Percentiles rank a stretch among this genome's conserved stretches.
phyloP scores from a whole-genome alignment of 1,140 invertebrate genomes.

The Trypoxylus dichotomus region DNA sequence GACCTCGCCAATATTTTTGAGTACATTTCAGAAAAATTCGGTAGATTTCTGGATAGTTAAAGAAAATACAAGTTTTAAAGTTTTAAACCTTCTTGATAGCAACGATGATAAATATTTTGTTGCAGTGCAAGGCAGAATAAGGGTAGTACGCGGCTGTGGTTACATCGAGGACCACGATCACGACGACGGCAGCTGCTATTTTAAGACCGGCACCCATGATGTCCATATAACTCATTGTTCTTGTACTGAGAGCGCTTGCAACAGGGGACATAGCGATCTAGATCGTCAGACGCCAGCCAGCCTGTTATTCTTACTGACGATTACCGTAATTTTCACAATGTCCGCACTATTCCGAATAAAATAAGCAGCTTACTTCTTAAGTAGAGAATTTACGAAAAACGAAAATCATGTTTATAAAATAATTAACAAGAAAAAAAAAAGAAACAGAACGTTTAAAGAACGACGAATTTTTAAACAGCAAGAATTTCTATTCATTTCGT shows the following conservation, averaged over 20 bases:
- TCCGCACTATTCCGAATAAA: conserved; percentile 21
- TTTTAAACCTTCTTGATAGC: no score
- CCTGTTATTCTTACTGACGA: no score
- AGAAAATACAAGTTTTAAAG: no score
- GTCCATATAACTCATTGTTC: conserved; percentile 73
- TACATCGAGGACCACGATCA: conserved; percentile 68
- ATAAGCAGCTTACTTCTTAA: conserved; percentile 18
- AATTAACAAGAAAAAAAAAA: not conserved
- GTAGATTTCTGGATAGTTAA: no score
- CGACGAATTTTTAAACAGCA: not conserved
- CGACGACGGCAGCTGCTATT: conserved; percentile 64
- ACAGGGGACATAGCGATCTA: conserved; percentile 47
- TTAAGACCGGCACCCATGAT: conserved; percentile 72
- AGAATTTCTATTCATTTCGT: not conserved
- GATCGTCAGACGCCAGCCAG: not conserved
- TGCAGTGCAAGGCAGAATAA: conserved; percentile 72
- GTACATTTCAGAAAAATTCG: no score
- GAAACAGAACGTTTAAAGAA: not conserved
- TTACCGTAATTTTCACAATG: not conserved
- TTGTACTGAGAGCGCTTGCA: conserved; percentile 74
- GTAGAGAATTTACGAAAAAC: not conserved
- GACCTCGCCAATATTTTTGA: no score
- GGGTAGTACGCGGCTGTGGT: conserved; percentile 75
- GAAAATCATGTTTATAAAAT: not conserved
- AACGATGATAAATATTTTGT: conserved; percentile 36